Base-by-base conservation (phyloP, 2,113 vertebrate species). In the Capreolus pygargus region DNA sequence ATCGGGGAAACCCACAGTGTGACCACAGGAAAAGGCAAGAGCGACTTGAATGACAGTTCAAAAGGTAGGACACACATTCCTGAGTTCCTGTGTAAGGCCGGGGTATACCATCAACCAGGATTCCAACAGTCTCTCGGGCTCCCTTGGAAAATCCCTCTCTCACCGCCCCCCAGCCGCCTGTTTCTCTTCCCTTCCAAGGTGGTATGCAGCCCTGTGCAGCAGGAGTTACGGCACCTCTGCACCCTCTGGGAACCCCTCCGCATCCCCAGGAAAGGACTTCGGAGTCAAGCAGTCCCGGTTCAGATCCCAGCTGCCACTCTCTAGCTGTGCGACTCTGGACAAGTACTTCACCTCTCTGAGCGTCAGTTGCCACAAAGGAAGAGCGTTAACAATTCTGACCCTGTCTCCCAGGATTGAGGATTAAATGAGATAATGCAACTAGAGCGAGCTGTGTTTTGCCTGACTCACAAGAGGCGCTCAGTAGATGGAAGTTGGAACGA, bases 351-450 rank as follows among this genome's bases (percentile, higher is more conserved):
- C 78, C 47, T 97, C 93, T 97, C 97, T 81, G 96, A 97, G 82
- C 47, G 47, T 89, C 45, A n/a, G 50, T 86, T 21, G 33, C 27
- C 58, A 67, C 47, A 89, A 52, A 92, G 86, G 15, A 91, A 90
- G 52, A 82, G 19, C 10, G 10, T 2, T 70, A 85, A 50, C 81
- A 55, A 55, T 50, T 2, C 27, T 6, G 27, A 11, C 39, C 78
- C 43, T 67, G 9, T 74, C 74, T 74, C 92, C 89, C 0, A 11
- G 50, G 55, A 81, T 7, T 39, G 47, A 94, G 74, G 93, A 86
- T 97, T 94, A 93, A 93, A 89, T 96, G 97, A 96, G 96, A 94
- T 96, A 94, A 94, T 33, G 57, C 70, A 60, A 17, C 60, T 9
- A 16, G 67, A 93, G 78, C 1, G 14, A 60, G 60, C 54, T 28